Base-by-base conservation (phyloP, 2,888 invertebrate genomes). In the Scaptomyza flava region DNA sequence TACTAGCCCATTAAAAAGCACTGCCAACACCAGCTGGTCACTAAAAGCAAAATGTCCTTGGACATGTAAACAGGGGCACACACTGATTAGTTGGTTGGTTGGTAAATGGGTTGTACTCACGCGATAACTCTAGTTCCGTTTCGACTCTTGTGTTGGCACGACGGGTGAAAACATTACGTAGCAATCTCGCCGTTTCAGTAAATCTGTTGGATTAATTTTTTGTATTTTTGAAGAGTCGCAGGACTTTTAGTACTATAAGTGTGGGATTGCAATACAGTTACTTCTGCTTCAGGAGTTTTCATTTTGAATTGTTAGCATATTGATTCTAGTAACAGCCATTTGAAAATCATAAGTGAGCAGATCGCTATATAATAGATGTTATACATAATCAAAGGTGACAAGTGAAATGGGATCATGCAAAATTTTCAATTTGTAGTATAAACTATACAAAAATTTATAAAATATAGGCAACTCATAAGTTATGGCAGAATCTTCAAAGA, bases 131-230 rank as follows among this genome's bases (percentile, higher is more conserved):
- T 92, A 98, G 95, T 93, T 98, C 98, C 93, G 95, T 94, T 93
- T 95, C 95, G 93, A 95, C 95, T 93, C 96, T 94, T 89, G 96
- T 94, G 93, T 95, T 93, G 92, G 96, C 95, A 91, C 96, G 95
- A 87, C 93, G 93, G 91, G 94, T 94, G 94, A 98, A 98, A 92
- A 98, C 97, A 94, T 96, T 97, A 93, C 97, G 96, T 93, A 99
- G 95, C 92, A 99, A 95, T 90, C 98, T 95, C 92, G 98, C 98
- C 91, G 98, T 98, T 95, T 99, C 98, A 93, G 98, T 97, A 93
- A 98, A 96, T 95, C 98, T 98, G 95, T 75, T 59, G 79, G 73
- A 71, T 88, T 83, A 72, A 76, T 67, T 38, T 38, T 14, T 38
- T 14, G 17, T 48, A 27, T 72, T 54, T 61, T 71, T 61, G 57